Conservation (phyloP, 2,797 vertebrate genomes). For the Odontamblyopus lacepedii region DNA sequence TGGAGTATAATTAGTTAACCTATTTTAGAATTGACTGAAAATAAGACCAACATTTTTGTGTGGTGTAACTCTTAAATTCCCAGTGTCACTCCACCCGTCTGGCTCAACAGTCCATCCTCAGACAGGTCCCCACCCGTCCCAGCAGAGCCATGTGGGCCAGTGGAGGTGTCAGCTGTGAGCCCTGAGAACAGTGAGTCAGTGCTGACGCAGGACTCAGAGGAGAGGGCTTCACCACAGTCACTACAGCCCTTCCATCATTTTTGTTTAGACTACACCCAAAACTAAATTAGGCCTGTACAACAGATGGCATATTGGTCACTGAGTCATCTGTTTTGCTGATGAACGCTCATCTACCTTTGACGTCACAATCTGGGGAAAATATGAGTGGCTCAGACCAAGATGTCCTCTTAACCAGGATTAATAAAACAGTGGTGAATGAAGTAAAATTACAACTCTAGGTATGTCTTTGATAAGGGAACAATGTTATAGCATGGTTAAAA, state of each 20-base stretch:
- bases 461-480: too few relatives aligned
- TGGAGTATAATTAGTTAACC: neutral
- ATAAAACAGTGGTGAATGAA: too few relatives aligned
- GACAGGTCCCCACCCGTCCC: slow-evolving; percentile 58
- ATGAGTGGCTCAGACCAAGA: too few relatives aligned
- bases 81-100: slow-evolving; percentile 49
- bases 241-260: slow-evolving; percentile 43
- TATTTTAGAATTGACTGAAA: slow-evolving; percentile 5
- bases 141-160: slow-evolving; percentile 56
- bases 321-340: neutral
- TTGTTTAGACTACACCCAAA: slow-evolving; percentile 26
- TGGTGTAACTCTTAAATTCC: slow-evolving; percentile 19
- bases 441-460: too few relatives aligned
- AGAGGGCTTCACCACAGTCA: slow-evolving; percentile 30
- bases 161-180: slow-evolving; percentile 65
- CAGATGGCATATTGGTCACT: neutral
- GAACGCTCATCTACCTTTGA: too few relatives aligned
- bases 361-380: too few relatives aligned
- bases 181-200: slow-evolving; percentile 63
- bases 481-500: too few relatives aligned
- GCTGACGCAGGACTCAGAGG: slow-evolving; percentile 60
- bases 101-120: slow-evolving; percentile 39
- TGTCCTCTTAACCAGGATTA: too few relatives aligned
- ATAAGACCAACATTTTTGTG: slow-evolving; percentile 19
- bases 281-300: neutral